Percentiles rank a stretch among this genome's conserved stretches.
phyloP scores from a whole-genome alignment of 2,797 vertebrate genomes.

The Melanotaenia maccullochi region DNA sequence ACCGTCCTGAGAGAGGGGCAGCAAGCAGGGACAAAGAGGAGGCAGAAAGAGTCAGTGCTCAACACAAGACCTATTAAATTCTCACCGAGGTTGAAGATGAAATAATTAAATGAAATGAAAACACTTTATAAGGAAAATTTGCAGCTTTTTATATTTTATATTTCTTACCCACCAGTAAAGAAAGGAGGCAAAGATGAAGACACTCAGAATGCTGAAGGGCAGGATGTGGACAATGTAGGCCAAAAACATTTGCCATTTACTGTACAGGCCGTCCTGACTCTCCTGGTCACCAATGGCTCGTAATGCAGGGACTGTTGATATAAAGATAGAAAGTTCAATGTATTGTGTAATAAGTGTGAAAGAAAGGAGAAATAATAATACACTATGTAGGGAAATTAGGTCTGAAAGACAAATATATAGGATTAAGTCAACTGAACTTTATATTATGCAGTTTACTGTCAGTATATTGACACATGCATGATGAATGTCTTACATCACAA shows the following conservation, averaged over 20 bases:
- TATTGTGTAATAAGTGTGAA: background rate
- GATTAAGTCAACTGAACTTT: background rate
- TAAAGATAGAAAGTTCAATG: background rate
- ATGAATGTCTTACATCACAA: background rate
- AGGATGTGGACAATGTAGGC: slow-evolving; percentile 92
- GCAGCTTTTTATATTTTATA: background rate
- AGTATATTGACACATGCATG: background rate
- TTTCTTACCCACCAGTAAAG: slow-evolving; percentile 89
- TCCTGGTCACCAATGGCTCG: slow-evolving; percentile 93
- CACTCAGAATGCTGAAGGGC: slow-evolving; percentile 91
- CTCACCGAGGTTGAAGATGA: background rate
- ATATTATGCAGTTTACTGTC: background rate
- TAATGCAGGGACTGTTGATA: slow-evolving; percentile 86
- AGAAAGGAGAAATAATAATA: background rate
- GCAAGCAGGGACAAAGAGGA: background rate
- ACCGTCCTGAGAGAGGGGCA: slow-evolving; percentile 81
- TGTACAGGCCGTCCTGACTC: slow-evolving; percentile 94
- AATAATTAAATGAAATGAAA: no score
- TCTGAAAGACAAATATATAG: background rate
- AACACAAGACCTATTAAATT: background rate
- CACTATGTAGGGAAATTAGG: background rate
- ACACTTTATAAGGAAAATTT: background rate
- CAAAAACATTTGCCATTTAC: slow-evolving; percentile 96
- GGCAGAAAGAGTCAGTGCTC: background rate
- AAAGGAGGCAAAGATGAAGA: slow-evolving; percentile 87